phyloP scores from a whole-genome alignment of 2,113 vertebrate species.

The Cyanoramphus novaezelandiae region DNA sequence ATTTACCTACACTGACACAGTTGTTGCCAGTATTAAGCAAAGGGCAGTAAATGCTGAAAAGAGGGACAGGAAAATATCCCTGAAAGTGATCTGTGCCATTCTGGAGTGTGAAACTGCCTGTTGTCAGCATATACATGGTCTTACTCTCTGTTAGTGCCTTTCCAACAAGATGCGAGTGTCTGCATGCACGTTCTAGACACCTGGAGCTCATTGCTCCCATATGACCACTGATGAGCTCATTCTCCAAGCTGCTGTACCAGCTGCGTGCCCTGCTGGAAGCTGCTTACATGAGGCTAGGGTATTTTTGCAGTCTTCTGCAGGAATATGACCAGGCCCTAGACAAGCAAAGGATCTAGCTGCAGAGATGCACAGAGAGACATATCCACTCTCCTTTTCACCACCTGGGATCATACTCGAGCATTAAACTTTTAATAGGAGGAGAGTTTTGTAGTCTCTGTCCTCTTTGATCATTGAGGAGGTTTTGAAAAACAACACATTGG shows the following conservation, averaged over 20 bases:
- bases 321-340: neutral
- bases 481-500: neutral
- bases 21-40: neutral
- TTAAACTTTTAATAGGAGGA: neutral
- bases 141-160: neutral
- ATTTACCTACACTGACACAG: neutral
- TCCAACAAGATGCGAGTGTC: rapidly evolving
- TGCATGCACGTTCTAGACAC: neutral
- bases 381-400: neutral
- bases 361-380: neutral
- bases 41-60: neutral
- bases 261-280: neutral
- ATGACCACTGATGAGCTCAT: neutral
- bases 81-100: neutral
- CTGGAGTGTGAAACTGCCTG: neutral
- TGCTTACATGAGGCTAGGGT: neutral
- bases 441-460: neutral
- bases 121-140: neutral
- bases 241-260: neutral
- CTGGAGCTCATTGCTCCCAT: neutral
- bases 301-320: neutral
- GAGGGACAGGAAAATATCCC: neutral
- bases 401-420: neutral
- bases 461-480: neutral
- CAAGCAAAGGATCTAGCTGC: neutral